Evolutionary conservation across 1,140 invertebrate genomes (phyloP).

Genomic region (Pachypsylla venusta): DNA sequence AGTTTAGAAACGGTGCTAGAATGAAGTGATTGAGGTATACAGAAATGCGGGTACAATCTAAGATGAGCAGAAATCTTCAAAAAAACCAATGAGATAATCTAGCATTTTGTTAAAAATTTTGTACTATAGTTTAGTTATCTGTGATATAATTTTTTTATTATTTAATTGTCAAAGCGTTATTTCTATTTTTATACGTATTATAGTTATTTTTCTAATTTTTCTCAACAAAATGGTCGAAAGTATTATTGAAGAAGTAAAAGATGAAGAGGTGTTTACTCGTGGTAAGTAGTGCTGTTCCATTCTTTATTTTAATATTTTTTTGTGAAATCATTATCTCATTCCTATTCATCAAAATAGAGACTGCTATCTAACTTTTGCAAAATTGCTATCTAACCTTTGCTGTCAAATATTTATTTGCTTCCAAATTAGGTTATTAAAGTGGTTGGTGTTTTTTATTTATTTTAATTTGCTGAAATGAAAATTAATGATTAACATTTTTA

Average conservation of each 20-base stretch:
- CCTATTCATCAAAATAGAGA: no score
- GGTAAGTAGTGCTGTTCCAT: neutral
- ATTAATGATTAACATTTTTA: no score
- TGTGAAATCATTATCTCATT: no score
- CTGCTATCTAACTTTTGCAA: no score
- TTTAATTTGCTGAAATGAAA: no score
- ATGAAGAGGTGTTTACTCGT: neutral
- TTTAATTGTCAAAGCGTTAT: conserved; percentile 8
- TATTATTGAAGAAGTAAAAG: conserved; percentile 8
- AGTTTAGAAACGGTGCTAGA: conserved; percentile 5
- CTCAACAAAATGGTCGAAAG: conserved; percentile 9
- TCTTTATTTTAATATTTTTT: no score
- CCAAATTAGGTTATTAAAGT: no score
- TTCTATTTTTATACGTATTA: conserved; percentile 9
- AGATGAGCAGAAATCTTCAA: neutral
- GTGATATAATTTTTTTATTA: conserved; percentile 1
- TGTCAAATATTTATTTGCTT: no score
- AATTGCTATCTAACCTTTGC: no score
- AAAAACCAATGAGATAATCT: neutral
- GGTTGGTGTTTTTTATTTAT: no score
- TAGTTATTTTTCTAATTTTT: conserved; percentile 5
- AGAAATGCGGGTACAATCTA: neutral
- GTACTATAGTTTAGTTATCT: conserved; percentile 8
- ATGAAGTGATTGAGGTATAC: conserved; percentile 2
- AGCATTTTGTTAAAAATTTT: conserved; percentile 6